These are phyloP conservation scores for Cryptoleucopteryx plumbea DNA, from an alignment of 2,113 vertebrate genomes.

Conservation along the genomic window DNA sequence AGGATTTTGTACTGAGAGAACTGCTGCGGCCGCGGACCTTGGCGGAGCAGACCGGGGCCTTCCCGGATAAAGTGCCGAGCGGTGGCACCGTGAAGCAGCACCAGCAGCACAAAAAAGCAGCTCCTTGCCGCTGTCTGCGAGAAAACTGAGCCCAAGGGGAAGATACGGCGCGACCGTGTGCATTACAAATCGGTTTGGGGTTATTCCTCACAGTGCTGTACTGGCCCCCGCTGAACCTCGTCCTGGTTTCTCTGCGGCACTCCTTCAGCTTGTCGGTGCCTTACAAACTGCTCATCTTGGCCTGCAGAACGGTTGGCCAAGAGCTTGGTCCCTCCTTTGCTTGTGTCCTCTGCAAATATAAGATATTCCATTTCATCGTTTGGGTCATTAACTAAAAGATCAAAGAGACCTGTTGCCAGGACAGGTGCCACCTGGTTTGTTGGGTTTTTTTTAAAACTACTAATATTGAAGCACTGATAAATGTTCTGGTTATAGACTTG, in stretches of 20 bases:
- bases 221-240: accelerated
- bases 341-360: background rate
- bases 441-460: background rate
- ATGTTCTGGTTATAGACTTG: background rate
- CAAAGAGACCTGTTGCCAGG: background rate
- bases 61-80: background rate
- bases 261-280: background rate
- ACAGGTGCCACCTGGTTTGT: background rate
- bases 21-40: accelerated
- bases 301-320: background rate
- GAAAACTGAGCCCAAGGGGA: background rate
- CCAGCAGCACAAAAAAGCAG: background rate
- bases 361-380: background rate
- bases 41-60: accelerated
- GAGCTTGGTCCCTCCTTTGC: background rate
- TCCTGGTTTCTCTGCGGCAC: too few relatives aligned
- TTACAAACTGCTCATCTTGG: background rate
- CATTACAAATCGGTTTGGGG: background rate
- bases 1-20: accelerated
- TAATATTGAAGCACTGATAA: background rate
- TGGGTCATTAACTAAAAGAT: background rate
- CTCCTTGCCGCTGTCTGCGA: too few relatives aligned
- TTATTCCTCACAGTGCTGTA: accelerated
- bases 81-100: background rate
- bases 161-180: accelerated